Evolutionary conservation across 2,888 invertebrate genomes (phyloP).

Genomic region (Campoplex nolae): DNA sequence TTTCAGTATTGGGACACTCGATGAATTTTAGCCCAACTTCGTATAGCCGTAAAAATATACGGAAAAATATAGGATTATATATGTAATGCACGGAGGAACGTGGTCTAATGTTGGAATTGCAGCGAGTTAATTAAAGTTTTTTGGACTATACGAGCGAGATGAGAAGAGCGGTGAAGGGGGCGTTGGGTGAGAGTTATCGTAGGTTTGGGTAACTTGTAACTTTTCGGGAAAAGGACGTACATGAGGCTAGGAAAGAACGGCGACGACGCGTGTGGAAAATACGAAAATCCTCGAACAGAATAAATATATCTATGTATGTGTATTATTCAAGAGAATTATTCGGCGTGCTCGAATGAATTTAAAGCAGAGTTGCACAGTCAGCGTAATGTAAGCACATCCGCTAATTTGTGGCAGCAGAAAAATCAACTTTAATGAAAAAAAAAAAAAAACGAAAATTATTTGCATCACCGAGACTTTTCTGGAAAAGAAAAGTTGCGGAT

Average conservation of each 20-base stretch:
- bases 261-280: constrained; percentile 65
- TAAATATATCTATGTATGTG: neutral
- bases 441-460: too few species aligned
- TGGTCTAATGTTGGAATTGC: constrained; percentile 31
- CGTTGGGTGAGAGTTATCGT: constrained; percentile 34
- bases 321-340: constrained; percentile 59
- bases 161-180: neutral
- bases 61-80: neutral
- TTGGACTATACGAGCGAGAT: neutral
- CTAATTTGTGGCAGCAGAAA: constrained; percentile 2
- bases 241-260: constrained; percentile 36
- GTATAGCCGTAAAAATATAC: neutral
- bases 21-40: neutral
- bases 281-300: constrained; percentile 51
- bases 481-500: neutral
- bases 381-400: constrained; percentile 27
- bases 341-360: constrained; percentile 61
- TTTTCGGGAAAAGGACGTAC: constrained; percentile 46
- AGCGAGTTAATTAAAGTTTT: constrained; percentile 66
- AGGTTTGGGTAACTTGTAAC: constrained; percentile 47
- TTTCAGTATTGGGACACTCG: neutral
- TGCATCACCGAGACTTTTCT: neutral
- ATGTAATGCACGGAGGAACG: neutral
- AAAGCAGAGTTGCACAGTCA: constrained; percentile 49
- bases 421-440: neutral